Base-by-base conservation (phyloP, 2,113 vertebrate genomes). In the Entomyzon cyanotis region DNA sequence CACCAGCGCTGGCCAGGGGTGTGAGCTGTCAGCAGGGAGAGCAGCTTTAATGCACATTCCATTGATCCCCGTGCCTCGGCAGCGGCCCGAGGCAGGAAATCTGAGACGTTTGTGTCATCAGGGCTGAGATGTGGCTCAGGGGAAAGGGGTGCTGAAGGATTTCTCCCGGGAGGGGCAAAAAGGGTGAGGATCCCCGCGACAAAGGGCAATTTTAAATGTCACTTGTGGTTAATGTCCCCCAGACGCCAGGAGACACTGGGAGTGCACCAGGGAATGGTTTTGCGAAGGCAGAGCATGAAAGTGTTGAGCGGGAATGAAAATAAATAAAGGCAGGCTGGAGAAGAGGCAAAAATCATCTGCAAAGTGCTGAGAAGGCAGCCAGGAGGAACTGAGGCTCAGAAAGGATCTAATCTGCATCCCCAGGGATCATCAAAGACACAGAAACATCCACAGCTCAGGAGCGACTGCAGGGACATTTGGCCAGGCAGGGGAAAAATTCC, bases 121-220 rank as follows among this genome's bases (percentile, higher is more conserved):
- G 41, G 0, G 67, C 89, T 46, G 70, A 3, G 63, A 21, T 5
- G 23, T 0, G 3, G 42, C 84, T 58, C 4, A 0, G 18, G 70
- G 63, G 10, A 50, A 74, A 84, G 47, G 16, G 47, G 8, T 4
- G 46, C 30, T 27, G 3, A 55, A 65, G 86, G 55, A 65, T 64
- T 90, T 76, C 71, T 74, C 60, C 49, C 46, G 27, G 80, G 25
- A 90, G 62, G 39, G 50, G 55, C 5, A 31, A 2, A 21, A 30
- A 69, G 30, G 15, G 19, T 37, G 58, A 63, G 59, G 31, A 89
- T 62, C 28, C 28, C 35, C 28, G 0, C 1, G 59, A 67, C 8
- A 70, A 67, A 33, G 58, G 31, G 55, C 6, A 11, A 4, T 77
- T 86, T 65, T 3, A 46, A 15, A 11, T 16, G 18, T 47, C 37